These are phyloP conservation scores for Thumatha senex DNA, from an alignment of 2,888 invertebrate genomes.

Conservation along the genomic window DNA sequence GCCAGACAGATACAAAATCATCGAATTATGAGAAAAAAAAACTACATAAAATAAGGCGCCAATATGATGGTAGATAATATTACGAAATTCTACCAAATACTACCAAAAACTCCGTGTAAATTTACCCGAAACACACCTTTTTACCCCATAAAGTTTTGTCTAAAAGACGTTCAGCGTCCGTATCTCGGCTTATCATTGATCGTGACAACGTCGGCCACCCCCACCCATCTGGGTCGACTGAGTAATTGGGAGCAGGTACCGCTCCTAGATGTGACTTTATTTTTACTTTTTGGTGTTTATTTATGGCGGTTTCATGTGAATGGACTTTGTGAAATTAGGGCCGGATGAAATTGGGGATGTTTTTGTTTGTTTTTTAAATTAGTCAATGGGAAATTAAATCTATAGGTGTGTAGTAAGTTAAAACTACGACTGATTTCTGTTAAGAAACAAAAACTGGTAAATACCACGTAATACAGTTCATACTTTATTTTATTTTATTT, in stretches of 20 bases:
- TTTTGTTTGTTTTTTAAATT: not conserved
- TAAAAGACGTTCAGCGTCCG: conserved; percentile 12
- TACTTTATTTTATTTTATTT: no score
- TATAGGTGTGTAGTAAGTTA: no score
- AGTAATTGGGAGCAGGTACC: conserved; percentile 71
- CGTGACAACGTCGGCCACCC: conserved; percentile 51
- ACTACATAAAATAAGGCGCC: not conserved
- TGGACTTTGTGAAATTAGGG: not conserved
- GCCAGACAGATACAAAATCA: no score
- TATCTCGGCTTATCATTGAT: conserved; percentile 56
- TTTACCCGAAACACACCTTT: conserved; percentile 5
- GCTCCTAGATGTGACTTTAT: conserved; percentile 28
- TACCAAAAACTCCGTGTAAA: not conserved
- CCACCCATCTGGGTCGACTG: conserved; percentile 49
- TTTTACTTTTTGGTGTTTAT: conserved; percentile 12
- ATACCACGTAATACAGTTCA: no score
- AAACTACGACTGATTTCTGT: no score
- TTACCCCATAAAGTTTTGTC: conserved; percentile 8
- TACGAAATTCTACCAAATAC: not conserved
- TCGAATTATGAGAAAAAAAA: no score
- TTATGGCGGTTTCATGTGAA: conserved; percentile 5
- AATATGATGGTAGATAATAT: not conserved
- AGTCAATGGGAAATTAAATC: no score
- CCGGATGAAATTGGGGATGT: not conserved
- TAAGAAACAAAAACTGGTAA: no score